Evolutionary conservation across 2,113 vertebrate species (phyloP).

Genomic region (Colinus virginianus): DNA sequence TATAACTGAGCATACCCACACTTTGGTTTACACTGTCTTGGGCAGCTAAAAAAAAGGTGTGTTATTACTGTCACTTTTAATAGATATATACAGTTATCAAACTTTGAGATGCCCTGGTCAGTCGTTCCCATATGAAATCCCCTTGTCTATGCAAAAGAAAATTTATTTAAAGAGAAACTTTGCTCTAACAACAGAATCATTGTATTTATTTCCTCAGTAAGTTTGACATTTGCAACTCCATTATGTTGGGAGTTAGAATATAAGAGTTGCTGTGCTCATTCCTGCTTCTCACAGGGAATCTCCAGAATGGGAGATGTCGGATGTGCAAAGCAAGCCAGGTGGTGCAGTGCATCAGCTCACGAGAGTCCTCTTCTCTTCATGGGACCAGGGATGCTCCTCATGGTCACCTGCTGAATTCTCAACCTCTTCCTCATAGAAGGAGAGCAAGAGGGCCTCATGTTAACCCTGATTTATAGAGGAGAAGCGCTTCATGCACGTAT

Average conservation of each 20-base stretch:
- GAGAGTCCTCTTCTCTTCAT: neutral
- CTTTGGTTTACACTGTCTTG: constrained; percentile 26
- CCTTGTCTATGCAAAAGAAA: constrained; percentile 38
- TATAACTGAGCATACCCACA: constrained; percentile 47
- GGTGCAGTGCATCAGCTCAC: fast-evolving
- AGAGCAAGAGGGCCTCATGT: neutral
- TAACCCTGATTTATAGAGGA: neutral
- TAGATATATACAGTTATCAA: constrained; percentile 31
- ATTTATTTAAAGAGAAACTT: neutral
- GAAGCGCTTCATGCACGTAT: neutral
- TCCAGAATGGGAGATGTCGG: neutral
- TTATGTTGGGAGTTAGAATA: constrained; percentile 1
- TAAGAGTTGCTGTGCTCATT: neutral
- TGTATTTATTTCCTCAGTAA: constrained; percentile 49
- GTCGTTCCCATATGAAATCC: constrained; percentile 40
- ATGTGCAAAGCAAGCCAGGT: neutral
- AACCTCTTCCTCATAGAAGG: neutral
- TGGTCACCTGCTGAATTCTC: neutral
- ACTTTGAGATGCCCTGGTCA: constrained; percentile 10
- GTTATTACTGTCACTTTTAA: constrained; percentile 9
- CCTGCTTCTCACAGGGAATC: neutral
- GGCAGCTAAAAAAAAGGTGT: neutral
- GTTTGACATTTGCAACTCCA: constrained; percentile 32
- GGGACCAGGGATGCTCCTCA: neutral
- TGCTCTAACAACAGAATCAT: neutral